These are phyloP conservation scores for Noctua pronuba DNA, from an alignment of 2,888 invertebrate species.

Conservation along the genomic window DNA sequence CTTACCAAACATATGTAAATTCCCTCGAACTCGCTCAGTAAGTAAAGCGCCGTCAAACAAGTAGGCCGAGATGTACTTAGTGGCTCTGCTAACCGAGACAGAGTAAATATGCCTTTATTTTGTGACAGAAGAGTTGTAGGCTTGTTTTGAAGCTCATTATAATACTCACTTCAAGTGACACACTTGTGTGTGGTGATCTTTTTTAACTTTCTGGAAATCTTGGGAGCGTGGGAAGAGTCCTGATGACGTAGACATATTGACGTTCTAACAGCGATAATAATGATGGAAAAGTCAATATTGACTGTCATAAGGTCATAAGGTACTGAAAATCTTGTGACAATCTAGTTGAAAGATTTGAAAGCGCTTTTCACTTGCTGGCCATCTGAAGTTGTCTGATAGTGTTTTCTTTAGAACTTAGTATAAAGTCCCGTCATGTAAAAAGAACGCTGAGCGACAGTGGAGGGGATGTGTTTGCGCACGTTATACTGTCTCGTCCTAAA, in stretches of 20 bases:
- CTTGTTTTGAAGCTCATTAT: conserved; percentile 38
- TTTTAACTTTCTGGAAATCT: neutral
- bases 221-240: conserved; percentile 27
- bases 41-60: conserved; percentile 59
- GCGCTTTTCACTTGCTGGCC: neutral
- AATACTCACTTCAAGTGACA: conserved; percentile 13
- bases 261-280: neutral
- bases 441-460: too few relatives aligned
- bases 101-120: conserved; percentile 47
- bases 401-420: too few relatives aligned
- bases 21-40: conserved; percentile 38
- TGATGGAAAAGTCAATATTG: neutral
- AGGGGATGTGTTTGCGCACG: too few relatives aligned
- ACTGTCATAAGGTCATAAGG: neutral
- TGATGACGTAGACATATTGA: neutral
- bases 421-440: too few relatives aligned
- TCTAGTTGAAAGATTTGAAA: neutral
- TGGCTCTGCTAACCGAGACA: conserved; percentile 44
- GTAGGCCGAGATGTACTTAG: conserved; percentile 65
- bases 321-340: neutral
- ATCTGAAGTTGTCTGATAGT: neutral
- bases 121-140: conserved; percentile 20
- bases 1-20: conserved; percentile 58
- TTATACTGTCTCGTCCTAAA: too few relatives aligned
- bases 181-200: neutral